Evolutionary conservation across 2,113 vertebrate species (phyloP), one percentile per base, ranked within the genome.

Genomic region (Phrynosoma platyrhinos): DNA sequence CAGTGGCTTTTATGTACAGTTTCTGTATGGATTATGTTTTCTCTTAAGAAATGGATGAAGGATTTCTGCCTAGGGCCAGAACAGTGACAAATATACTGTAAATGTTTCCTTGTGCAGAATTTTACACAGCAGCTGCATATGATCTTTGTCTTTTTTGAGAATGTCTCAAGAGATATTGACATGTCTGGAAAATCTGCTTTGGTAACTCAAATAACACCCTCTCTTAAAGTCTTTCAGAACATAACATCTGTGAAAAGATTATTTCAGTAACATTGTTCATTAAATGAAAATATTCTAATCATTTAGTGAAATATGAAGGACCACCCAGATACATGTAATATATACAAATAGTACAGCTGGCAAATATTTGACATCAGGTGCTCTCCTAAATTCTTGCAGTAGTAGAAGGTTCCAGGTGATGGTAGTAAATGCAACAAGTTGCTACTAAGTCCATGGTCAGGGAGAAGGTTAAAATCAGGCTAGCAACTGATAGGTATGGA

Each of bases 221-320:
- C 76, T 81, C 92, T 91, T 89, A 78, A 91, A 94, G 27, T 12
- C 21, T 87, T 91, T 42, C 82, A 71, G 76, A 88, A 75, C 52
- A 32, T 27, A 32, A 78, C 83, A 79, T 62, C 53, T 32, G 36
- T 72, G 68, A 86, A 83, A 53, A 69, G 72, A 88, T 68, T 69
- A 77, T 58, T 87, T 74, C n/a, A 68, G 75, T 77, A 83, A 77
- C 68, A 53, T 52, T 52, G 75, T 68, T 32, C 58, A 52, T 66
- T 66, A 53, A 58, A 58, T 20, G 16, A 84, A 52, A 8, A 25
- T 9, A 25, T 87, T 76, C 13, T 47, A 72, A 82, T 68, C 42
- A 36, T 68, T 80, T 52, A 77, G 72, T 72, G 68, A 62, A 14
- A 83, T 78, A 40, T 83, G 81, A 88, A 88, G 25, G 72, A 68